Evolutionary conservation across 2,888 invertebrate genomes (phyloP).

Genomic region (Ormyrus pomaceus): DNA sequence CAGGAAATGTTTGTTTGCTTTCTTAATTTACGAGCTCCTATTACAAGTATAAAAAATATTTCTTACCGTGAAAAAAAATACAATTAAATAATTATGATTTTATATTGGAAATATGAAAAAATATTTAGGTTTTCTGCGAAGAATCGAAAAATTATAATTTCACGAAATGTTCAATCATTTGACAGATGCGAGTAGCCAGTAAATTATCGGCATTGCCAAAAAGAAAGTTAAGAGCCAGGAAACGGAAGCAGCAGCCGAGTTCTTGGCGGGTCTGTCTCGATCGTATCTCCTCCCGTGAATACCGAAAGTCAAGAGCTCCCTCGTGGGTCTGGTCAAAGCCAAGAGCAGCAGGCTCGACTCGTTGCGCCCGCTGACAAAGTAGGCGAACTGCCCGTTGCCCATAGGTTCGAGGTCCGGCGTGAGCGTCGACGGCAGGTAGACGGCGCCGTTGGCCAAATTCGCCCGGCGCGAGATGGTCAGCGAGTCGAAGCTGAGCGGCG

Average conservation of each 20-base stretch:
- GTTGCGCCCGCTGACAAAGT: conserved; percentile 22
- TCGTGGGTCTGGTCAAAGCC: conserved; percentile 22
- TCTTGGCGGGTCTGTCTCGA: conserved; percentile 31
- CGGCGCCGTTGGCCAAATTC: not conserved
- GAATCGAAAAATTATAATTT: no score
- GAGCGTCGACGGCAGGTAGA: conserved; percentile 39
- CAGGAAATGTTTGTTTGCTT: no score
- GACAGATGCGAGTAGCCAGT: no score
- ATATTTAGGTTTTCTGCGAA: no score
- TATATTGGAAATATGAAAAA: no score
- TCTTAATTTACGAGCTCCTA: no score
- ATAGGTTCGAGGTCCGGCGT: conserved; percentile 3
- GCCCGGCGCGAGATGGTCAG: conserved; percentile 43
- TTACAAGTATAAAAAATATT: no score
- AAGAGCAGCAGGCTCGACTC: conserved; percentile 37
- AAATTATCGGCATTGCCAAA: no score
- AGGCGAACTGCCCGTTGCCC: conserved; percentile 23
- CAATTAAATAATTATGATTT: no score
- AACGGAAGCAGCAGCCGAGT: not conserved
- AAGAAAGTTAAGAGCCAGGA: no score
- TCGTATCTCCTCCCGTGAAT: conserved; percentile 43
- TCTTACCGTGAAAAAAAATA: no score
- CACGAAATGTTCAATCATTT: no score
- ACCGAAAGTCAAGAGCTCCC: conserved; percentile 41
- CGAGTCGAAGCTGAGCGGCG: conserved; percentile 29